Evolutionary conservation across 2,113 vertebrate species (phyloP), one percentile per base, ranked within the genome.

Genomic region (Serinus canaria): DNA sequence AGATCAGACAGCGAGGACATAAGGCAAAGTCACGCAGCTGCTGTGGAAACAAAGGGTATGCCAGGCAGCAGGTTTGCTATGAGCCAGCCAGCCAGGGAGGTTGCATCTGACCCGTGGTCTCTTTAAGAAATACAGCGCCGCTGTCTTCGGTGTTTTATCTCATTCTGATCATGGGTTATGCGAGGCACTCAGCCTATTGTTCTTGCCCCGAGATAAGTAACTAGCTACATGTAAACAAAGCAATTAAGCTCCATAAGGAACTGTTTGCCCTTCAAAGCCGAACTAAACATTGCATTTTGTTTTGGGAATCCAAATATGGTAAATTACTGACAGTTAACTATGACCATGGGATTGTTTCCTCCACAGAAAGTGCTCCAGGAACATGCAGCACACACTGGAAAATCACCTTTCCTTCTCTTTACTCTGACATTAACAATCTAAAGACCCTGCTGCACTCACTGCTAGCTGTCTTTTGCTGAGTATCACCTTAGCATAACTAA

Each of bases 171-270:
- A 87, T 2, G 37, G 91, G 89, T 60, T 33, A 89, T 92, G 91
- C 35, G 58, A 96, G 90, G 94, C 96, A 95, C 95, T 95, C 96
- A 94, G 97, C 63, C 97, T 97, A 96, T 96, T 97, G 97, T 96
- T 95, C 90, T 96, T 59, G 89, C 92, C 91, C 96, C 90, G 74
- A 77, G 94, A 94, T 79, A 97, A 97, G 92, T 84, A 93, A 96
- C 96, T 90, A 94, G 77, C 94, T 94, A 70, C 68, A 94, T 52
- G 79, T 94, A 97, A 98, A 98, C 95, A 97, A 94, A 95, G 94
- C 92, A 95, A 95, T 97, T 96, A 87, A 92, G 76, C 70, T 94
- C 94, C 92, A 43, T 89, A 92, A 92, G 63, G 82, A 94, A 95
- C 85, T 94, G 94, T 88, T 96, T 96, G 94, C 91, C 84, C 68